phyloP scores from a whole-genome alignment of 1,140 invertebrate species.

The Trachymyrmex cornetzi region DNA sequence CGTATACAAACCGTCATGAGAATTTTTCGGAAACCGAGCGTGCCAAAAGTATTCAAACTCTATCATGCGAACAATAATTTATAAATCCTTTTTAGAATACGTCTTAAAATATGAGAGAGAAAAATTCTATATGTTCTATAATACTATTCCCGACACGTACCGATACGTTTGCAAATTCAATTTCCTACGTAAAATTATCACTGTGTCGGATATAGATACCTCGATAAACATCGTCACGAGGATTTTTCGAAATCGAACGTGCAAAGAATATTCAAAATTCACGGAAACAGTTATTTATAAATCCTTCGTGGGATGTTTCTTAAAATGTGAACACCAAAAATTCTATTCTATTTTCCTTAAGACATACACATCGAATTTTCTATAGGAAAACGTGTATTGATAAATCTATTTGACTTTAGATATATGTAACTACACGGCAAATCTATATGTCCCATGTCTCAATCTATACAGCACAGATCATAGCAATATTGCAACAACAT shows the following conservation, averaged over 20 bases:
- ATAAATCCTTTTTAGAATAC: not conserved
- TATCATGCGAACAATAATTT: not conserved
- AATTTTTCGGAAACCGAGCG: not conserved
- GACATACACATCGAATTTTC: no score
- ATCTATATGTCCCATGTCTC: no score
- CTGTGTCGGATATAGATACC: no score
- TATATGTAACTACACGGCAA: not conserved
- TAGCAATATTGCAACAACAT: no score
- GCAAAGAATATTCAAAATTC: no score
- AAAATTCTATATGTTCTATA: not conserved
- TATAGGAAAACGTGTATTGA: not conserved
- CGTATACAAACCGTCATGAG: not conserved
- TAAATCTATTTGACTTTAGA: not conserved
- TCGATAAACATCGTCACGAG: no score
- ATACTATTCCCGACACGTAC: not conserved
- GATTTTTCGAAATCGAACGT: no score
- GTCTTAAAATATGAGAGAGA: not conserved
- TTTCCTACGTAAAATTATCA: constrained; percentile 1
- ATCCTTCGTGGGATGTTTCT: no score
- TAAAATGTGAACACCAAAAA: no score
- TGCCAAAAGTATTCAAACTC: constrained; percentile 15
- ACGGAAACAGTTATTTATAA: no score
- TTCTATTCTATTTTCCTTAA: no score
- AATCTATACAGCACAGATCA: no score
- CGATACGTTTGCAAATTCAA: constrained; percentile 10